A percentile compares a stretch with the other conserved stretches of the same genome.
Conservation (phyloP, 2,888 invertebrate genomes). For the Ormyrus nitidulus region DNA sequence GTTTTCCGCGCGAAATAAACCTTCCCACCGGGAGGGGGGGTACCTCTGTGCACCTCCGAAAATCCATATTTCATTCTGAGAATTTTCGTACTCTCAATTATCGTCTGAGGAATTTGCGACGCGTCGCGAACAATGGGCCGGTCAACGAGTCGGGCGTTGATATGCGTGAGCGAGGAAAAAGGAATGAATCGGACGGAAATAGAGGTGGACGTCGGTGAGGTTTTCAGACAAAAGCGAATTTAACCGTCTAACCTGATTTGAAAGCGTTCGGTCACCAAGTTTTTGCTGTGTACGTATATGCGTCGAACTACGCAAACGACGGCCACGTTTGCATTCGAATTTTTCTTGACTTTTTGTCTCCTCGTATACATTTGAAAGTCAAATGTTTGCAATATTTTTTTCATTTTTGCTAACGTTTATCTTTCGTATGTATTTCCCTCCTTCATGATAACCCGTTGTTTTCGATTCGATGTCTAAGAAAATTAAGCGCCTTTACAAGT, state of each 20-base stretch:
- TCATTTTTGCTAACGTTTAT: constrained; percentile 17
- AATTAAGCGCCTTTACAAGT: not conserved
- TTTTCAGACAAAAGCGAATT: constrained; percentile 43
- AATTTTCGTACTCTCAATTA: constrained; percentile 2
- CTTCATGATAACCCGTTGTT: not conserved
- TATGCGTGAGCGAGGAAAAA: too few relatives aligned
- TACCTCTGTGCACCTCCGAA: too few relatives aligned
- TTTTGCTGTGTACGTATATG: not conserved
- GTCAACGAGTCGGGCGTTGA: constrained; percentile 12
- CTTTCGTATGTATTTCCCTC: not conserved
- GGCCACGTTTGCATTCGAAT: constrained; percentile 26
- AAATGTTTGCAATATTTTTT: constrained; percentile 30
- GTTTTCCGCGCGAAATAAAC: too few relatives aligned
- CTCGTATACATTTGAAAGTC: constrained; percentile 35
- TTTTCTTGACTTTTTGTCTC: not conserved
- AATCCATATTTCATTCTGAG: constrained; percentile 18
- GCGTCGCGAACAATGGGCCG: constrained; percentile 32
- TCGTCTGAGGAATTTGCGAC: not conserved
- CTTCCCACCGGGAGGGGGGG: too few relatives aligned
- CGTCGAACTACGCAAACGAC: constrained; percentile 20
- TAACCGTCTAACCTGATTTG: constrained; percentile 52
- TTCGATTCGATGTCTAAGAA: not conserved
- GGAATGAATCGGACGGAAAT: too few relatives aligned
- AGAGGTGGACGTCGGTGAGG: not conserved
- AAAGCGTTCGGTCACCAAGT: not conserved